phyloP scores from a whole-genome alignment of 2,888 invertebrate species.

The Platycheirus albimanus region DNA sequence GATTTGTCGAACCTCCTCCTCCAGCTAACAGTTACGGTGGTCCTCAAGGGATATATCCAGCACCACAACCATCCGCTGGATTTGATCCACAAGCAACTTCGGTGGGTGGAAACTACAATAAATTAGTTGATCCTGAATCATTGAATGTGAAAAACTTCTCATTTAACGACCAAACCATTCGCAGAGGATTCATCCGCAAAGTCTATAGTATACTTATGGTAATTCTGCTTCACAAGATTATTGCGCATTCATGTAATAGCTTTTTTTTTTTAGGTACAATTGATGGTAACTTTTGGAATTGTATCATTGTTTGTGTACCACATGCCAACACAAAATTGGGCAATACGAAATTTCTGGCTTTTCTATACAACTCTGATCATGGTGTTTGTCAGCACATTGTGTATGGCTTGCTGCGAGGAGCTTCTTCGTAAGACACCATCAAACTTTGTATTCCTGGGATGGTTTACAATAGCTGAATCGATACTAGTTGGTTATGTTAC shows the following conservation, averaged over 20 bases:
- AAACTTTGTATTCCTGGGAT: constrained; percentile 91
- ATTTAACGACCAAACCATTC: constrained; percentile 76
- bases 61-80: constrained; percentile 1
- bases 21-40: constrained; percentile 16
- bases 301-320: constrained; percentile 21
- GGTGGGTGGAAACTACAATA: neutral
- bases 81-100: constrained; percentile 13
- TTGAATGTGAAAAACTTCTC: constrained; percentile 16
- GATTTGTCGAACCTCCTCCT: neutral
- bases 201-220: constrained; percentile 44
- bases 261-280: constrained; percentile 14
- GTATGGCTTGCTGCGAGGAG: constrained; percentile 91
- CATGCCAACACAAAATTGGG: neutral
- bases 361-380: constrained; percentile 85
- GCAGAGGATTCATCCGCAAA: constrained; percentile 76
- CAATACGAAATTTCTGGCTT: neutral
- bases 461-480: constrained; percentile 91
- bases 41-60: neutral
- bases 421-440: constrained; percentile 90
- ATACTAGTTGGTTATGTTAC: constrained; percentile 89
- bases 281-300: constrained; percentile 28
- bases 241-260: neutral
- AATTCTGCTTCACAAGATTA: constrained; percentile 84
- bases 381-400: constrained; percentile 88
- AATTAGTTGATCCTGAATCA: constrained; percentile 25